Evolutionary conservation across 2,888 invertebrate genomes (phyloP).

Genomic region (Oxyteleia sp.): DNA sequence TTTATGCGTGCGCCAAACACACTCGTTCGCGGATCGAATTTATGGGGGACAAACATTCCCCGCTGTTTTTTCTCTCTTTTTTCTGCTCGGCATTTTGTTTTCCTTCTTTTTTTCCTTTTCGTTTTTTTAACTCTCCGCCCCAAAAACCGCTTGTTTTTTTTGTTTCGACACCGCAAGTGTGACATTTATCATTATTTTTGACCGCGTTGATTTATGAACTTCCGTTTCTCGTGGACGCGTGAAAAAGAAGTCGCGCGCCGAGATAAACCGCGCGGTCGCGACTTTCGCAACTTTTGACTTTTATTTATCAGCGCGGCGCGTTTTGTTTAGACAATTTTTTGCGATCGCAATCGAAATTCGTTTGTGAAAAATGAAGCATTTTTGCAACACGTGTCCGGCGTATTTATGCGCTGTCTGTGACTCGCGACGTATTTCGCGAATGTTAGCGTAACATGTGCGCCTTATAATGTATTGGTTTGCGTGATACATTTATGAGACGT

Average conservation of each 20-base stretch:
- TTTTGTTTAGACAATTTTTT: too few relatives aligned
- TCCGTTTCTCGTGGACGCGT: constrained; percentile 26
- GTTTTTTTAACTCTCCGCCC: neutral
- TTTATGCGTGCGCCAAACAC: constrained; percentile 72
- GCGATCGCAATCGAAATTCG: constrained; percentile 35
- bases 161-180: constrained; percentile 45
- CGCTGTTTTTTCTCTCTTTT: constrained; percentile 27
- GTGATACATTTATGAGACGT: constrained; percentile 54
- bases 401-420: constrained; percentile 19
- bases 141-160: constrained; percentile 33
- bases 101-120: too few relatives aligned
- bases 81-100: neutral
- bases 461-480: constrained; percentile 48
- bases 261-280: constrained; percentile 21
- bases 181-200: constrained; percentile 58
- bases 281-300: constrained; percentile 25
- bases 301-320: constrained; percentile 36
- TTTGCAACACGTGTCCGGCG: constrained; percentile 16
- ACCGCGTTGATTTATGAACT: constrained; percentile 39
- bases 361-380: constrained; percentile 20
- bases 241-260: constrained; percentile 34
- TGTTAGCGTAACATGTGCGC: constrained; percentile 28
- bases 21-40: constrained; percentile 60
- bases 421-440: constrained; percentile 14
- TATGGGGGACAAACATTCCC: constrained; percentile 52